These are phyloP conservation scores for Tenualosa ilisha DNA, from an alignment of 2,797 vertebrate species.

Conservation along the genomic window DNA sequence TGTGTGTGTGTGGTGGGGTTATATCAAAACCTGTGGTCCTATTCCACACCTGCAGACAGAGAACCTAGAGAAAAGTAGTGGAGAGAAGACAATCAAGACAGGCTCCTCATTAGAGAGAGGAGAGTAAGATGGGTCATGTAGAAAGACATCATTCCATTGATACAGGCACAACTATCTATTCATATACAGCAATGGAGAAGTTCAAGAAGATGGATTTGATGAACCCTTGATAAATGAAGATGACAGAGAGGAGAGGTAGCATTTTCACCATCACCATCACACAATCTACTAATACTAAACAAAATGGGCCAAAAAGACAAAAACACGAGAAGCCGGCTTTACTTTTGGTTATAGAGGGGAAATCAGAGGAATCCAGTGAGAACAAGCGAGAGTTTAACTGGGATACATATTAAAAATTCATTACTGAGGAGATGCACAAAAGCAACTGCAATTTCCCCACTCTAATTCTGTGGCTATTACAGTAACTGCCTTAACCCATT, in stretches of 20 bases:
- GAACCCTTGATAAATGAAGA: conserved; percentile 50
- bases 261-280: conserved; percentile 29
- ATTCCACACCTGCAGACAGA: background rate
- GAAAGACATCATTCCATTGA: conserved; percentile 49
- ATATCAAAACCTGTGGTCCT: background rate
- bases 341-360: background rate
- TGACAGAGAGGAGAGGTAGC: conserved; percentile 40
- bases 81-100: conserved; percentile 32
- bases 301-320: background rate
- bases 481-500: conserved; percentile 44
- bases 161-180: conserved; percentile 41
- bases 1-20: background rate
- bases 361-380: background rate
- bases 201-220: conserved; percentile 51
- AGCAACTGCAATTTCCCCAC: background rate
- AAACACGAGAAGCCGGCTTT: background rate
- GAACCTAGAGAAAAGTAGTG: background rate
- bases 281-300: background rate
- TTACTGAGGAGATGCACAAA: conserved; percentile 47
- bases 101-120: conserved; percentile 47
- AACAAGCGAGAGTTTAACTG: conserved; percentile 43
- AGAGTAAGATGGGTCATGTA: conserved; percentile 53
- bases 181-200: conserved; percentile 44
- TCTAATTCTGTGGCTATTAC: conserved; percentile 35
- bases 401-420: conserved; percentile 57